Percentiles rank a stretch among this genome's conserved stretches.
Conservation (phyloP, 1,140 invertebrate species). For the Micrasema longulum region DNA sequence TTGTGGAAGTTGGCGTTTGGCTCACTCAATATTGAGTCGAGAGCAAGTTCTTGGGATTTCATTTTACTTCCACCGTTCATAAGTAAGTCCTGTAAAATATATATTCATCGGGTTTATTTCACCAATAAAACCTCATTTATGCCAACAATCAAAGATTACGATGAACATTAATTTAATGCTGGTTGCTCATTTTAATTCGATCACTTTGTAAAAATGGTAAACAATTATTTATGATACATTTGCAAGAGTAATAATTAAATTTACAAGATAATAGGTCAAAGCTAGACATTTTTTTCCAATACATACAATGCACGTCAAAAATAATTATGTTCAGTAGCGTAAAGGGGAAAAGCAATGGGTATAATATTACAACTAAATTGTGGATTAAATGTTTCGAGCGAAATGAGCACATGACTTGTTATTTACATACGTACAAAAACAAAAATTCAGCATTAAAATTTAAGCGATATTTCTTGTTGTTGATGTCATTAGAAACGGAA, state of each 20-base stretch:
- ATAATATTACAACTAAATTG: too few relatives aligned
- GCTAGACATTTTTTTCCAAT: too few relatives aligned
- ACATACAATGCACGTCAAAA: too few relatives aligned
- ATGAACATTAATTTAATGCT: too few relatives aligned
- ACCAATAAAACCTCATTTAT: background rate
- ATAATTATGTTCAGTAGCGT: too few relatives aligned
- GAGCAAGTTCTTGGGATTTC: constrained; percentile 60
- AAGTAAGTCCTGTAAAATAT: constrained; percentile 40
- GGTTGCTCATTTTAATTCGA: too few relatives aligned
- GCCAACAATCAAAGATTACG: background rate
- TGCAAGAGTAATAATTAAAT: too few relatives aligned
- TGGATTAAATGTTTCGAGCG: too few relatives aligned
- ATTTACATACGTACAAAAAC: constrained; percentile 10
- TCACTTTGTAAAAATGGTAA: too few relatives aligned
- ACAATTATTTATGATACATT: too few relatives aligned
- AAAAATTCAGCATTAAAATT: constrained; percentile 7
- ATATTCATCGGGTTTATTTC: constrained; percentile 24
- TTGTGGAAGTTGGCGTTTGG: constrained; percentile 65
- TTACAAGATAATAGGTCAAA: too few relatives aligned
- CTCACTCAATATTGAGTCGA: constrained; percentile 54
- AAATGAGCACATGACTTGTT: background rate
- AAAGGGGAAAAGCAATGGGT: too few relatives aligned
- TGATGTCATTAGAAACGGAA: constrained; percentile 4
- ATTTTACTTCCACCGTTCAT: constrained; percentile 43
- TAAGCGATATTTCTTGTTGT: background rate